Conservation (phyloP, 2,888 invertebrate genomes). For the Mythimna ferrago region DNA sequence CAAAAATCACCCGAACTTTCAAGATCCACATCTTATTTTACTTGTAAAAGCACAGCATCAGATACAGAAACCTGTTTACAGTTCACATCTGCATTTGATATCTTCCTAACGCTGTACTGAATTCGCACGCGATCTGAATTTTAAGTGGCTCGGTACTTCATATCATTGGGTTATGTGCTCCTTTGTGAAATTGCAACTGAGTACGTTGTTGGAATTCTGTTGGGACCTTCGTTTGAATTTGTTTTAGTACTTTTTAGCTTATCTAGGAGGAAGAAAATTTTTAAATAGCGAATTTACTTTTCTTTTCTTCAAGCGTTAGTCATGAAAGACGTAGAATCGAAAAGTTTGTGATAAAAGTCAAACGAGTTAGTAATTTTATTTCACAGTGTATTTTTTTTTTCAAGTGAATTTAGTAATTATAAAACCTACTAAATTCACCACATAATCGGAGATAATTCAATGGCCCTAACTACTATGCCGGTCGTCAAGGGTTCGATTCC, state of each 20-base stretch:
- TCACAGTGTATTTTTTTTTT: no score
- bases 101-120: slow-evolving; percentile 14
- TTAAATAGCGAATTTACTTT: neutral
- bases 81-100: slow-evolving; percentile 31
- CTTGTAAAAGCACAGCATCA: slow-evolving; percentile 8
- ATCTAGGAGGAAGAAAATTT: neutral
- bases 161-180: slow-evolving; percentile 29
- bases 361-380: no score
- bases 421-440: no score
- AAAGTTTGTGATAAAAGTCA: no score
- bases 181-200: slow-evolving; percentile 27
- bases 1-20: neutral
- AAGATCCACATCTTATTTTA: neutral
- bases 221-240: slow-evolving; percentile 3
- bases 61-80: slow-evolving; percentile 26
- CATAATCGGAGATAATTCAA: no score
- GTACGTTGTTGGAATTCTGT: slow-evolving; percentile 16
- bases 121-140: slow-evolving; percentile 49
- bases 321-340: no score
- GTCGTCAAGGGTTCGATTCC: no score
- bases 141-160: slow-evolving; percentile 39
- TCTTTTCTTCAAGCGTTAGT: no score
- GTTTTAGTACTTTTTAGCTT: neutral
- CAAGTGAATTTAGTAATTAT: no score
- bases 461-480: no score